A percentile compares a stretch with the other conserved stretches of the same genome.
Evolutionary conservation across 2,113 vertebrate species (phyloP).

Genomic region (Myrmecobius fasciatus): DNA sequence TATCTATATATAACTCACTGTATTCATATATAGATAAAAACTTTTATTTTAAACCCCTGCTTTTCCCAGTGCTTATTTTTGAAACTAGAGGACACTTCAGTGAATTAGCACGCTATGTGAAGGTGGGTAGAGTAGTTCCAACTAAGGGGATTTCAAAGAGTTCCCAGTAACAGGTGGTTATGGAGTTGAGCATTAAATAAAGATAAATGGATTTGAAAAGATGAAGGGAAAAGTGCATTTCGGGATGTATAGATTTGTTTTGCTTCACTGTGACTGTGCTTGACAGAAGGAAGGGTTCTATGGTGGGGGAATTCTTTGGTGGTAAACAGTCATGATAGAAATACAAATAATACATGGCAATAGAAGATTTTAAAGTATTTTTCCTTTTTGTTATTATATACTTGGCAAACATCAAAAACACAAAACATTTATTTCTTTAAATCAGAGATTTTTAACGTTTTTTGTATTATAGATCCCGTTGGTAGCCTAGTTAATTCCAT

Average conservation of each 20-base stretch:
- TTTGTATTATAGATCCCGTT: background rate
- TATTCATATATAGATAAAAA: background rate
- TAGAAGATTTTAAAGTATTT: background rate
- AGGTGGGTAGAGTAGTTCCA: background rate
- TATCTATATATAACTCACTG: background rate
- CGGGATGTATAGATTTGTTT: background rate
- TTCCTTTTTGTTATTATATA: background rate
- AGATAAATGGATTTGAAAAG: background rate
- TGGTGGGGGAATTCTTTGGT: background rate
- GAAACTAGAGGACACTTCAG: background rate
- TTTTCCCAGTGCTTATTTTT: background rate
- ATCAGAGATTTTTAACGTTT: background rate
- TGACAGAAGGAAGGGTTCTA: background rate
- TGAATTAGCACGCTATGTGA: background rate
- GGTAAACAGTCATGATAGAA: background rate
- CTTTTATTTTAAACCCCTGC: background rate
- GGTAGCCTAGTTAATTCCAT: background rate
- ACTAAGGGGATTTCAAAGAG: background rate
- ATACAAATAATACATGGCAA: background rate
- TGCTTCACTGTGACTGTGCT: background rate
- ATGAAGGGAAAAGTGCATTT: background rate
- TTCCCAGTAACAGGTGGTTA: background rate
- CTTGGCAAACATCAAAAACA: background rate
- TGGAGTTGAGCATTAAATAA: background rate
- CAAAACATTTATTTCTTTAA: background rate